Conservation (phyloP, 2,113 vertebrate genomes). For the Platichthys stellatus region DNA sequence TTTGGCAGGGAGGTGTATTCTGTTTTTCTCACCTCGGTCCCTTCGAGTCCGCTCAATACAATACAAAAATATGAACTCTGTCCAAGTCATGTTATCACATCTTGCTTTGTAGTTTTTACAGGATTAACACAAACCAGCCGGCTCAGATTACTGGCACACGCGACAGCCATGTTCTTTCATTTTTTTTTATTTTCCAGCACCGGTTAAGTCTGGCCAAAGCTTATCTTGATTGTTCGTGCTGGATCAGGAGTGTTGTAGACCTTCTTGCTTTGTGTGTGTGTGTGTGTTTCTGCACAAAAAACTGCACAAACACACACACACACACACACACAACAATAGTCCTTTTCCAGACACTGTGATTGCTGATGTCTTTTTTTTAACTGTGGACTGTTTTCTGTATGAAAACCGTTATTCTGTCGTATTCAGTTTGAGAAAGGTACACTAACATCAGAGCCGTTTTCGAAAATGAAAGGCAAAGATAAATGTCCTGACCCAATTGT, state of each 20-base stretch:
- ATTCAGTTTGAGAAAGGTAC: not conserved
- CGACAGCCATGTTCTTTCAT: constrained; percentile 24
- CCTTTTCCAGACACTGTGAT: not conserved
- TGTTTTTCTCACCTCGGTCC: constrained; percentile 27
- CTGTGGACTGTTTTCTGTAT: no score
- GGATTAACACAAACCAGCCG: constrained; percentile 17
- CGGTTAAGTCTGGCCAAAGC: constrained; percentile 9
- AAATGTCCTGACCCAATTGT: no score
- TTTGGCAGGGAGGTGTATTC: constrained; percentile 24
- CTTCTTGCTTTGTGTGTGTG: not conserved
- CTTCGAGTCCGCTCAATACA: constrained; percentile 53
- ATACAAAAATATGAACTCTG: constrained; percentile 43
- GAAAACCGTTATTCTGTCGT: constrained; percentile 3
- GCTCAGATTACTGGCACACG: constrained; percentile 28
- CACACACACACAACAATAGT: constrained; percentile 13
- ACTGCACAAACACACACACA: not conserved
- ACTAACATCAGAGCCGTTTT: no score
- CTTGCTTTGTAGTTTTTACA: constrained; percentile 34
- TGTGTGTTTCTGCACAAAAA: not conserved
- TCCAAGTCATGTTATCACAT: constrained; percentile 42
- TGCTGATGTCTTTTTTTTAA: not conserved
- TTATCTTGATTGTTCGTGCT: constrained; percentile 38
- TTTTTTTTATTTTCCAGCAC: constrained; percentile 10
- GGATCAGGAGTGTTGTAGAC: constrained; percentile 38
- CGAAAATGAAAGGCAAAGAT: no score